phyloP scores from a whole-genome alignment of 2,888 invertebrate genomes.

The Drosophila prostipennis region DNA sequence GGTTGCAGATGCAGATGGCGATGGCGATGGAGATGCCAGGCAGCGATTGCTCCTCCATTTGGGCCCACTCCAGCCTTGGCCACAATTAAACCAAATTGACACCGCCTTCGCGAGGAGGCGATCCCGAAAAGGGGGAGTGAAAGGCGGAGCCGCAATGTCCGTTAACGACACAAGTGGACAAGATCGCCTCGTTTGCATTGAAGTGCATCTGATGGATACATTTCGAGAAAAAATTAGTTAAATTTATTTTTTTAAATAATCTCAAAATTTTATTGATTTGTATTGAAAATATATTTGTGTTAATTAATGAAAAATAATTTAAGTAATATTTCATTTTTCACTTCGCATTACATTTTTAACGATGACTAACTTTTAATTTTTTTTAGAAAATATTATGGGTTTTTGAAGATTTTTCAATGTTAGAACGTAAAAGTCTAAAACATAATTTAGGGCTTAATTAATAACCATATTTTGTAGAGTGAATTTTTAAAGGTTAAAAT shows the following conservation, averaged over 20 bases:
- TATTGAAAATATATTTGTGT: too few relatives aligned
- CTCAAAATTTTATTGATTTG: too few relatives aligned
- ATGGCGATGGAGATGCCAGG: conserved; percentile 34
- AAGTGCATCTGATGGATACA: conserved; percentile 38
- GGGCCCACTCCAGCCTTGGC: conserved; percentile 45
- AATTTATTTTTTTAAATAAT: neutral
- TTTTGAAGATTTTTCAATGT: too few relatives aligned
- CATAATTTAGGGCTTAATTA: too few relatives aligned
- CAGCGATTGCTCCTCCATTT: conserved; percentile 25
- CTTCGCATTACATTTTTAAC: too few relatives aligned
- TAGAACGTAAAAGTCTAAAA: too few relatives aligned
- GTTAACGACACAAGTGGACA: conserved; percentile 72
- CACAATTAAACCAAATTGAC: conserved; percentile 76
- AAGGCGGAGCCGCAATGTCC: conserved; percentile 36
- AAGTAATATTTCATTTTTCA: too few relatives aligned
- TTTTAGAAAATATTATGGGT: too few relatives aligned
- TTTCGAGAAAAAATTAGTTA: neutral
- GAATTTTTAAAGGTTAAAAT: too few relatives aligned
- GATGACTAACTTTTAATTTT: too few relatives aligned
- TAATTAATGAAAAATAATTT: too few relatives aligned
- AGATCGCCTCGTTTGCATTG: conserved; percentile 45
- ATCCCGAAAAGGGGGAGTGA: conserved; percentile 12
- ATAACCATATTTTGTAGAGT: too few relatives aligned
- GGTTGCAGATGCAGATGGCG: conserved; percentile 20
- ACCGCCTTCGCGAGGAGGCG: conserved; percentile 28